Base-by-base conservation (phyloP, 1,140 invertebrate genomes). In the Lordiphosa collinella region DNA sequence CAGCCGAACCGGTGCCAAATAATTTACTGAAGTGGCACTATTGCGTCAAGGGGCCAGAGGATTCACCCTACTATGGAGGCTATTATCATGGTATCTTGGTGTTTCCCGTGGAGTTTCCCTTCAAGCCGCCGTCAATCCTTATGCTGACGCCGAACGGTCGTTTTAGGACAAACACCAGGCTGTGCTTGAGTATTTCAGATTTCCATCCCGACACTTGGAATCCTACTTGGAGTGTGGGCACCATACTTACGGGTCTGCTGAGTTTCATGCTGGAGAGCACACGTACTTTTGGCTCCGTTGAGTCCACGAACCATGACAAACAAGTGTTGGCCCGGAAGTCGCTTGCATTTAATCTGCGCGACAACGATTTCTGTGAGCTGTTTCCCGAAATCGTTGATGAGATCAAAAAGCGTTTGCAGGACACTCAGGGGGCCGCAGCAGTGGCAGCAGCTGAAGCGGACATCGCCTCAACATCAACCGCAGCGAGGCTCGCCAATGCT, bases 131-230 rank as follows among this genome's bases (percentile, higher is more conserved):
- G 11, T 96, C 96, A 65, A 98, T 99, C 86, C 99, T 97, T 84
- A 99, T 99, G 97, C 94, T 97, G 11, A 99, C 98, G 9, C 98
- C 98, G 9, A 99, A 97, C 90, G 98, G 98, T 53, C 92, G 95
- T 85, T 97, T 96, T 86, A 97, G 94, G 90, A 94, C 94, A 1
- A 97, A 98, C 75, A 97, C 94, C 9, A 92, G 97, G 85, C 90
- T 99, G 18, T 99, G 98, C 90, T 91, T 99, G 51, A 99, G 97
- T 58, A 99, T 91, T 98, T 99, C 87, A 64, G 98, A 99, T 90
- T 99, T 97, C 88, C 98, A 99, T 90, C 98, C 98, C 1, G 97
- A 96, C 79, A 97, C 97, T 2, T 99, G 98, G 98, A 99, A 99
- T 90, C 98, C 98, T 9, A 95, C 97, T 1, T 99, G 98, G 98